Conservation (phyloP, 2,888 invertebrate genomes). For the Quadroppia sp. region DNA sequence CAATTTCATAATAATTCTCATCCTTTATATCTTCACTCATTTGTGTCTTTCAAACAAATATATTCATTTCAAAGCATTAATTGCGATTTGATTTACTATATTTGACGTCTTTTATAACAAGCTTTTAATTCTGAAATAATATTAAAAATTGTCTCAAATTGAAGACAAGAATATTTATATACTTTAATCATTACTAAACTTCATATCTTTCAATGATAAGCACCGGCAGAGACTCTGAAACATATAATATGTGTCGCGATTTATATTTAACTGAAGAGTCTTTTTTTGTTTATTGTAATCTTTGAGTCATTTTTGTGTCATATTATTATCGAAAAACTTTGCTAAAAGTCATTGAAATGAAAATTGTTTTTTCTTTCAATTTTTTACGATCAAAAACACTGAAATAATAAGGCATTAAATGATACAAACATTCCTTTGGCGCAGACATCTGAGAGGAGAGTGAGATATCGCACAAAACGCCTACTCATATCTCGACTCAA, state of each 20-base stretch:
- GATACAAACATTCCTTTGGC: neutral
- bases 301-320: neutral
- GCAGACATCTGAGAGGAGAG: neutral
- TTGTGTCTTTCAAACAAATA: no score
- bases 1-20: neutral
- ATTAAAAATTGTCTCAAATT: neutral
- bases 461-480: slow-evolving; percentile 2
- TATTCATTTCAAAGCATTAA: no score
- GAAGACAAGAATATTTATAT: neutral
- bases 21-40: neutral
- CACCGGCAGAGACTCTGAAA: neutral
- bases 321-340: neutral
- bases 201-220: slow-evolving; percentile 12
- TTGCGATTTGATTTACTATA: slow-evolving; percentile 24
- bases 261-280: neutral
- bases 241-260: neutral
- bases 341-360: neutral
- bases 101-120: slow-evolving; percentile 12
- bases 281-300: neutral
- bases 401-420: neutral
- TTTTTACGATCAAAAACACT: neutral
- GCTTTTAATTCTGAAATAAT: neutral
- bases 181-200: neutral
- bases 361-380: neutral
- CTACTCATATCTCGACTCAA: neutral